Evolutionary conservation across 2,888 invertebrate species (phyloP), one percentile per base, ranked within the genome.

Genomic region (Ophioninae sp.): DNA sequence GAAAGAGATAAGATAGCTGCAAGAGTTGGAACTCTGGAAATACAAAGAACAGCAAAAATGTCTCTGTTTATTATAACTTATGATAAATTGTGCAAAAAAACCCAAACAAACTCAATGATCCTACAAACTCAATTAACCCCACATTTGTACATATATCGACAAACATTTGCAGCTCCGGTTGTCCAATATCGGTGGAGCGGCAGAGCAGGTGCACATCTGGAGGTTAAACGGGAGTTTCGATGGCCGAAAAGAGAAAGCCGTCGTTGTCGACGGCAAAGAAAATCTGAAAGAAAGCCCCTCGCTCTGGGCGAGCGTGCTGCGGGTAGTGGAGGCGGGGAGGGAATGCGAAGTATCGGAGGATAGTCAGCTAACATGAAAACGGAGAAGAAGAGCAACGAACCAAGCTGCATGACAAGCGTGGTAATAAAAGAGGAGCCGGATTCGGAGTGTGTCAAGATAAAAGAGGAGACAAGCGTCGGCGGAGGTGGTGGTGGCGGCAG

Each of bases 381-480:
- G 81, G 93, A 93, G 88, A 93, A 93, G 89, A 93, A 93, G 84
- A 79, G 91, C 64, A 92, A 87, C 86, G 93, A 93, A 87, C 89
- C 92, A 30, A 92, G 90, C 87, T 92, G 92, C 85, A 90, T 90
- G 86, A 87, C 91, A 77, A 90, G 90, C 73, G 89, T 92, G 56
- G 91, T 92, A 77, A 92, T 92, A 51, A 92, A 92, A 87, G 93
- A 93, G 84, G 93, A 93, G 73, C 89, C 92, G n/a, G 92, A 92
- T 74, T 78, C 90, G 0, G 92, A 92, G 76, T 83, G 91, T n/a
- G 90, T 92, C 20, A 93, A 93, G 82, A 92, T 93, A 79, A 93
- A 93, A 82, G 93, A 93, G 72, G 92, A 91, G 77, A 87, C 51
- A 17, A 51, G 51, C 51, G 17, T 13, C 51, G 9, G 41, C 41